Base-by-base conservation (phyloP, 2,888 invertebrate genomes). In the Tetragonula carbonaria region DNA sequence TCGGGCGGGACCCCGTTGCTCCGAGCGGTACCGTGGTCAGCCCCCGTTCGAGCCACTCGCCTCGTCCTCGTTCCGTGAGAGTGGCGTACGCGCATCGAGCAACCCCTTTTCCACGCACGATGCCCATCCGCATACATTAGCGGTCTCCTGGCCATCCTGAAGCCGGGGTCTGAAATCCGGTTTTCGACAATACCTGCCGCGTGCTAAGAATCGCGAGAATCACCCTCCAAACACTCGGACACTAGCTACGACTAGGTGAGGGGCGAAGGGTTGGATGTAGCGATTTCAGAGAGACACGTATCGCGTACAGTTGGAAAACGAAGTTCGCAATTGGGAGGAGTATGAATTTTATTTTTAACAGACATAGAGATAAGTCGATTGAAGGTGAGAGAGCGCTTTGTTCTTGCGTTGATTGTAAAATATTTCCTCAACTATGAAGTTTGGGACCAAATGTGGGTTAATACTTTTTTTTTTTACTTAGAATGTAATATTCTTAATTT, bases 91-190 rank as follows among this genome's bases (percentile, higher is more conserved):
- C n/a, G 66, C 73, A 55, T 73, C 76, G n/a, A 72, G 79, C 90
- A 90, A 90, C 91, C 90, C 90, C 86, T 90, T 83, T 79, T 78
- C 78, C 74, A 80, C 72, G 81, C 78, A 70, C 85, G 87, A 81
- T 90, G 88, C 81, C 88, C 90, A 91, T 89, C 85, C 89, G 90
- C 90, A 91, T 91, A 90, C 87, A 91, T 91, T 91, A 92, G 74
- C 81, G 82, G 18, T 28, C 57, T 57, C 45, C 59, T 80, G 83
- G 76, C 87, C 88, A 84, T 85, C 88, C 75, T 82, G 82, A 45
- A 45, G 8, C 45, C 45, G 45, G 45, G n/a, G 65, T 4, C 57
- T 14, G 59, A 68, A 82, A 86, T 85, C 85, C 85, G 85, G 85
- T 84, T 85, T 85, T 80, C 80, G 85, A 85, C 85, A 85, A 85